Conservation (phyloP, 2,888 invertebrate species). For the Eupithecia pulchellata region DNA sequence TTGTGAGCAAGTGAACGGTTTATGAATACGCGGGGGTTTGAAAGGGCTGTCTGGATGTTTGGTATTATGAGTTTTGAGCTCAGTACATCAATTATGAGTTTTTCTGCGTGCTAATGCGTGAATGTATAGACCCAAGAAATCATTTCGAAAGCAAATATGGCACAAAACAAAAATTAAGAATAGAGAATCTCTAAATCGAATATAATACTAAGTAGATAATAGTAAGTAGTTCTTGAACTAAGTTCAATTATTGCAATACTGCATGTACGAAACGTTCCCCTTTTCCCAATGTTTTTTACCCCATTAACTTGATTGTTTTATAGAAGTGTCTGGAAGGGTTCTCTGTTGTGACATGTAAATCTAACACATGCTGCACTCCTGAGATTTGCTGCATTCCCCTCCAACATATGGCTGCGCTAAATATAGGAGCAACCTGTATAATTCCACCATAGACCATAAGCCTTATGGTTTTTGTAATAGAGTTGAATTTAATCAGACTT, state of each 20-base stretch:
- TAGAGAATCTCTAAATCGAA: too few species aligned
- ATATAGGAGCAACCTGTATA: constrained; percentile 63
- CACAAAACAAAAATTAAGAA: too few species aligned
- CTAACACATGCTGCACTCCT: constrained; percentile 43
- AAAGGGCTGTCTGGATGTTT: constrained; percentile 12
- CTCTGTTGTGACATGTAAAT: constrained; percentile 53
- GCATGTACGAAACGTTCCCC: neutral
- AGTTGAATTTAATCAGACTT: constrained; percentile 18
- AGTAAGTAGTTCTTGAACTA: neutral
- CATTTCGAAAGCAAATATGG: too few species aligned
- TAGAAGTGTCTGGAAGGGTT: constrained; percentile 47
- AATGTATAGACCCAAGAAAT: neutral
- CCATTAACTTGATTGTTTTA: constrained; percentile 24
- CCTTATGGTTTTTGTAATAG: constrained; percentile 29
- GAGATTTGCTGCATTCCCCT: constrained; percentile 63
- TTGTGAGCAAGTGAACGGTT: constrained; percentile 15
- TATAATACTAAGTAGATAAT: neutral
- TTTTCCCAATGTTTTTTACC: neutral
- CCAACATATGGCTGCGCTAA: constrained; percentile 79
- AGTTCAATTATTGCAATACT: neutral
- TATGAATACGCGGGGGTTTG: constrained; percentile 1
- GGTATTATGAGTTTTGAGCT: neutral
- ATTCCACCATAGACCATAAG: constrained; percentile 4
- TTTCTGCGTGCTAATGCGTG: neutral
- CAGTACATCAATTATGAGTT: neutral